Conservation (phyloP, 2,888 invertebrate genomes). For the Merodon equestris region DNA sequence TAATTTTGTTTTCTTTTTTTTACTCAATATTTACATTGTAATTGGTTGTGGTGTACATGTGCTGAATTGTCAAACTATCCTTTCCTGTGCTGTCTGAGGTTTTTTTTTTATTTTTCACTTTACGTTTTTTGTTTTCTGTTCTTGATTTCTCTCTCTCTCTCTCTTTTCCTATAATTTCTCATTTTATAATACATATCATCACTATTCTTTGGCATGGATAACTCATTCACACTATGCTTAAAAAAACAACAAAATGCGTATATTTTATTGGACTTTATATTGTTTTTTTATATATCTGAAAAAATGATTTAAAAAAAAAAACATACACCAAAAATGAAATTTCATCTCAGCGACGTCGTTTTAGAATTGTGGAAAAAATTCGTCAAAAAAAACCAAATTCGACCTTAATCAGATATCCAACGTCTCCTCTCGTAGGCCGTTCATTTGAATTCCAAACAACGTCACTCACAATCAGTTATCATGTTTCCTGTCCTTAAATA, state of each 20-base stretch:
- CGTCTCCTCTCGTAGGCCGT: no score
- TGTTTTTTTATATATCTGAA: not conserved
- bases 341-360: no score
- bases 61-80: constrained; percentile 7
- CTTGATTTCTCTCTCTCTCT: constrained; percentile 7
- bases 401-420: no score
- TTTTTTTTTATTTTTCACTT: constrained; percentile 29
- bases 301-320: no score
- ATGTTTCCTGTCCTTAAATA: no score
- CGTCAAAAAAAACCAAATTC: no score
- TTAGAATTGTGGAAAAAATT: no score
- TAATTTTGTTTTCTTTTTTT: constrained; percentile 12
- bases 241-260: no score
- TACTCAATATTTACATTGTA: constrained; percentile 32
- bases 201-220: constrained; percentile 21
- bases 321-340: no score
- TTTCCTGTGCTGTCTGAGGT: constrained; percentile 3
- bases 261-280: not conserved
- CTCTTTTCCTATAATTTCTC: constrained; percentile 7
- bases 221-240: not conserved
- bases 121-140: constrained; percentile 1
- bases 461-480: no score
- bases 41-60: constrained; percentile 56
- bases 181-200: not conserved
- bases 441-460: no score